Percentiles rank a stretch among this genome's conserved stretches.
Evolutionary conservation across 2,113 vertebrate genomes (phyloP).

Genomic region (Epinephelus cyanopodus): DNA sequence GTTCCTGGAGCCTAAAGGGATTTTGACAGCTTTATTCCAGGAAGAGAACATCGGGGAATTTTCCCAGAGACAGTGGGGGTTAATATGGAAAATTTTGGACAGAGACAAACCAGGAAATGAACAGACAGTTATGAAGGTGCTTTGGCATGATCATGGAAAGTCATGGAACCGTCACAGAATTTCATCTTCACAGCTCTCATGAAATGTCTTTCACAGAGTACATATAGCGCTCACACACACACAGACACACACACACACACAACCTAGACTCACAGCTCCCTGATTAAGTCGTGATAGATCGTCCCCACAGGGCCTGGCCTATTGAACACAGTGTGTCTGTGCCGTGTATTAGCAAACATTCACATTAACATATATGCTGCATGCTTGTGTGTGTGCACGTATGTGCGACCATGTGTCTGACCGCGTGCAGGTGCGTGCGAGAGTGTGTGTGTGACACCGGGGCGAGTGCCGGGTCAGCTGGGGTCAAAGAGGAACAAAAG

Average conservation of each 20-base stretch:
- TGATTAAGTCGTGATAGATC: conserved; percentile 78
- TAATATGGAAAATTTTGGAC: no score
- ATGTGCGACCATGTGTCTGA: conserved; percentile 41
- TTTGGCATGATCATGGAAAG: not conserved
- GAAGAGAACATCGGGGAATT: not conserved
- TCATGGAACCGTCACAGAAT: not conserved
- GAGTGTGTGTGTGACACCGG: conserved; percentile 63
- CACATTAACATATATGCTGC: conserved; percentile 45
- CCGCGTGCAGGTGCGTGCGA: conserved; percentile 54
- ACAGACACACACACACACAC: no score
- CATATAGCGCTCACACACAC: not conserved
- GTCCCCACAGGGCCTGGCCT: conserved; percentile 49
- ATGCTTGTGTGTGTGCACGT: conserved; percentile 3
- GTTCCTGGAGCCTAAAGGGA: not conserved
- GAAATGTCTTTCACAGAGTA: not conserved
- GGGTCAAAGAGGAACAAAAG: conserved; percentile 74
- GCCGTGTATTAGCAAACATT: conserved; percentile 29
- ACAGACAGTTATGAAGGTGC: not conserved
- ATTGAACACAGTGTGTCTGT: conserved; percentile 27
- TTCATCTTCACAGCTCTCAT: not conserved
- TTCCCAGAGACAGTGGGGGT: not conserved
- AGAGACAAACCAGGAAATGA: not conserved
- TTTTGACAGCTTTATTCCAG: not conserved
- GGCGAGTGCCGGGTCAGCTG: conserved; percentile 74
- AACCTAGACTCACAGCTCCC: conserved; percentile 32